phyloP scores from a whole-genome alignment of 1,140 invertebrate genomes.

The Cylas formicarius region DNA sequence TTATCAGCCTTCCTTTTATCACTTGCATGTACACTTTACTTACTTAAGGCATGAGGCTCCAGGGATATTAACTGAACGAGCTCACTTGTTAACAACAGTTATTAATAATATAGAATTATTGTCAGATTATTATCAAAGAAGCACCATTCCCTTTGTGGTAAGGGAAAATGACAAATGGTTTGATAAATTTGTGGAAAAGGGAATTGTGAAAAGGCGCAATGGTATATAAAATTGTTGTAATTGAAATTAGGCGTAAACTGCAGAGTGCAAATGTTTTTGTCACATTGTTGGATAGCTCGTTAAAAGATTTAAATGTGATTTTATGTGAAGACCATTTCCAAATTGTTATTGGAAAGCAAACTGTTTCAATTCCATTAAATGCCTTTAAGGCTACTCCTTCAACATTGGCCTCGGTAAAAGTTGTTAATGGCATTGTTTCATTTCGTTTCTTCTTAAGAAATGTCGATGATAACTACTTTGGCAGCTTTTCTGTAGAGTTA shows the following conservation, averaged over 20 bases:
- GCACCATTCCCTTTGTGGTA: slow-evolving; percentile 65
- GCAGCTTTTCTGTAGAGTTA: no score
- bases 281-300: slow-evolving; percentile 41
- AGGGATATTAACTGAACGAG: slow-evolving; percentile 67
- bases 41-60: slow-evolving; percentile 73
- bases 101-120: slow-evolving; percentile 83
- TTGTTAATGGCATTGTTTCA: slow-evolving; percentile 33
- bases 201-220: slow-evolving; percentile 33
- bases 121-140: slow-evolving; percentile 76
- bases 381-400: slow-evolving; percentile 40
- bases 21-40: slow-evolving; percentile 93
- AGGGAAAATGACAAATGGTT: slow-evolving; percentile 56
- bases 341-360: slow-evolving; percentile 36
- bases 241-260: slow-evolving; percentile 49
- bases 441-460: slow-evolving; percentile 32
- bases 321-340: slow-evolving; percentile 33
- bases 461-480: no score
- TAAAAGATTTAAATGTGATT: slow-evolving; percentile 35
- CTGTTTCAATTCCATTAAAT: slow-evolving; percentile 40
- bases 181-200: slow-evolving; percentile 44
- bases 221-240: slow-evolving; percentile 42
- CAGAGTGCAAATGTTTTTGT: slow-evolving; percentile 51
- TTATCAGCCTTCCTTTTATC: slow-evolving; percentile 96
- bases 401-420: slow-evolving; percentile 26
- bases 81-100: slow-evolving; percentile 81